Conservation (phyloP, 2,113 vertebrate species). For the Bettongia penicillata region DNA sequence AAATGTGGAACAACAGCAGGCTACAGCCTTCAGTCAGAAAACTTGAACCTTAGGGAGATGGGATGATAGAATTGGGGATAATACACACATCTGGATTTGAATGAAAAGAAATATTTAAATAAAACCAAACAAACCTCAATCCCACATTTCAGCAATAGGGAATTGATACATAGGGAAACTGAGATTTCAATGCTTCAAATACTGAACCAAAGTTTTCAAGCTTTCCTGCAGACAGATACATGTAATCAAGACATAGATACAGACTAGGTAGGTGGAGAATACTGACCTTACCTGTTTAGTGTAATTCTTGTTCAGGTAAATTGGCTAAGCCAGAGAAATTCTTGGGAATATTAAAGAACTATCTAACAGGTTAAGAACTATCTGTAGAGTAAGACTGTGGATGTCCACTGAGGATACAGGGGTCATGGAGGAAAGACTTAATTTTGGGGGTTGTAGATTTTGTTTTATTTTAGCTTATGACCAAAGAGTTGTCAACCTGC, state of each 20-base stretch:
- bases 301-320: background rate
- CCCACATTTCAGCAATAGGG: background rate
- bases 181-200: background rate
- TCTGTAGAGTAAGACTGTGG: background rate
- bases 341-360: background rate
- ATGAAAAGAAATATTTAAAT: background rate
- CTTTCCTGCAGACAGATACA: background rate
- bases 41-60: too few relatives aligned
- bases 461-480: background rate
- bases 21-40: background rate
- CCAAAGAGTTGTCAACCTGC: background rate
- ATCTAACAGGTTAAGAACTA: background rate
- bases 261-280: background rate
- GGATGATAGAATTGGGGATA: background rate
- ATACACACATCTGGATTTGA: background rate
- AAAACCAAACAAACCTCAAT: background rate
- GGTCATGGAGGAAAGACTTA: background rate
- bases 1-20: background rate
- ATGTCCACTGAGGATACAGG: background rate
- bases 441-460: background rate
- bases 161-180: background rate
- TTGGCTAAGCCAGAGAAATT: background rate
- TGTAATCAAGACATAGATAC: background rate
- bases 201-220: background rate
- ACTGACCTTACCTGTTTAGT: background rate